These are phyloP conservation scores for Pteria penguin DNA, from an alignment of 2,888 invertebrate genomes.

Conservation along the genomic window DNA sequence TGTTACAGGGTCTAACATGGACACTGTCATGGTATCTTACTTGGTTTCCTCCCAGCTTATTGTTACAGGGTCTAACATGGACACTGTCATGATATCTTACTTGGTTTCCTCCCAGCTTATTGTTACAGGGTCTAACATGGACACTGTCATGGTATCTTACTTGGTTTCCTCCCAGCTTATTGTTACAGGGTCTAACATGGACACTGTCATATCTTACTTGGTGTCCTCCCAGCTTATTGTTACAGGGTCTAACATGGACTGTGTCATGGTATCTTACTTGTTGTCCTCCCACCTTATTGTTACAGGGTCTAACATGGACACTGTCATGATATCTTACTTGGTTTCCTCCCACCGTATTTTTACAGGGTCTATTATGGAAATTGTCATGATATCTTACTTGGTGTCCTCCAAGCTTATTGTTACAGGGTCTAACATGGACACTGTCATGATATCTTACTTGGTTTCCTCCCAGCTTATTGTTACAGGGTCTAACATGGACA, in stretches of 20 bases:
- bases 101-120: not conserved
- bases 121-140: not conserved
- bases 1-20: not conserved
- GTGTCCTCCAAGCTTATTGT: too few species aligned
- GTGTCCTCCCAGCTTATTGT: slow-evolving; percentile 73
- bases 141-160: not conserved
- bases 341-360: too few species aligned
- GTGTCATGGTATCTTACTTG: too few species aligned
- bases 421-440: too few species aligned
- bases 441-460: too few species aligned
- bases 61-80: not conserved
- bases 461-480: too few species aligned
- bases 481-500: too few species aligned
- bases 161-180: not conserved
- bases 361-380: too few species aligned
- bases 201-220: slow-evolving; percentile 39
- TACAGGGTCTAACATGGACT: slow-evolving; percentile 53
- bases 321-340: too few species aligned
- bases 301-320: too few species aligned
- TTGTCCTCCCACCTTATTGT: too few species aligned
- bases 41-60: not conserved
- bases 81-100: not conserved
- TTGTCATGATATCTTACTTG: too few species aligned
- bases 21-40: not conserved
- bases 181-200: not conserved